A percentile compares a stretch with the other conserved stretches of the same genome.
phyloP scores from a whole-genome alignment of 2,888 invertebrate genomes.

The Sarcophaga variegata region DNA sequence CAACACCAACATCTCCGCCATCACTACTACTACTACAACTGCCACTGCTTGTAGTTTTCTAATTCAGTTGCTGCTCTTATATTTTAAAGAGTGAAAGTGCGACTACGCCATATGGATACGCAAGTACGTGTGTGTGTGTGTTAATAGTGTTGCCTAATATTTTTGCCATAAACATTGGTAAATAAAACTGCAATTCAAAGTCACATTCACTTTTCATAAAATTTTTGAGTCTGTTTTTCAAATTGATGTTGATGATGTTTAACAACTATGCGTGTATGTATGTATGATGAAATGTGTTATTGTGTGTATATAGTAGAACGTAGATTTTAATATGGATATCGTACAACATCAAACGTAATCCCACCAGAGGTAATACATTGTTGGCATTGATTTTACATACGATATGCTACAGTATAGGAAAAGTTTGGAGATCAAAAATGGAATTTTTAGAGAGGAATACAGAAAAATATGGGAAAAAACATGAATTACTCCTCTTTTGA shows the following conservation, averaged over 20 bases:
- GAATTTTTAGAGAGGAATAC: no score
- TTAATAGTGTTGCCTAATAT: neutral
- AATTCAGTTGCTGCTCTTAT: no score
- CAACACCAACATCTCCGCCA: neutral
- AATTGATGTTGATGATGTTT: slow-evolving; percentile 22
- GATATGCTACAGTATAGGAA: no score
- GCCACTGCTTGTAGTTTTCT: no score
- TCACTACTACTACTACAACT: neutral
- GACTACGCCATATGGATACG: no score
- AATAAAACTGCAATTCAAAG: slow-evolving; percentile 59
- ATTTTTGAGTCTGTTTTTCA: slow-evolving; percentile 47
- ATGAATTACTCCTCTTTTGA: no score
- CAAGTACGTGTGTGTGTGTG: neutral
- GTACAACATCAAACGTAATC: no score
- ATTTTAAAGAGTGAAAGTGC: no score
- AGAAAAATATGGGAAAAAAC: no score
- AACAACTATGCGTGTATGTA: neutral
- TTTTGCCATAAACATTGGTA: slow-evolving; percentile 33
- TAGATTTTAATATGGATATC: neutral
- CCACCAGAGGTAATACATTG: no score
- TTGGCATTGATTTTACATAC: no score
- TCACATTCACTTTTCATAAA: slow-evolving; percentile 59
- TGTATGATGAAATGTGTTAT: neutral
- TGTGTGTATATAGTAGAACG: neutral
- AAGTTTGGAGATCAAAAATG: no score